A percentile compares a stretch with the other conserved stretches of the same genome.
Conservation (phyloP, 2,797 vertebrate genomes). For the Poecilia picta region DNA sequence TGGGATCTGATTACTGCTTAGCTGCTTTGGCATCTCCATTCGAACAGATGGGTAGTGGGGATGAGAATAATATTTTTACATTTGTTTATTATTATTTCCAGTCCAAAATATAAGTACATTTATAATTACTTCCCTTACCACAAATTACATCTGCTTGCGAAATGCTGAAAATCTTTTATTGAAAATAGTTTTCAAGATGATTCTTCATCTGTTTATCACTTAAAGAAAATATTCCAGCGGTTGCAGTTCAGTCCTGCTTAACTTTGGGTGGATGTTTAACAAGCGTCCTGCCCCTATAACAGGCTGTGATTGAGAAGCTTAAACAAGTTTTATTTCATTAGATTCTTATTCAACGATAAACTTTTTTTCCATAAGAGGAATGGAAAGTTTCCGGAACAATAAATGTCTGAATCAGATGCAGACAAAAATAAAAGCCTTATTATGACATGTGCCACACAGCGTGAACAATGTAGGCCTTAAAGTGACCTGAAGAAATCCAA, state of each 20-base stretch:
- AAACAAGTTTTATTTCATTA: neutral
- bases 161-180: neutral
- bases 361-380: neutral
- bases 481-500: conserved; percentile 45
- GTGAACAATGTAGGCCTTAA: conserved; percentile 22
- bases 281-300: neutral
- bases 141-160: neutral
- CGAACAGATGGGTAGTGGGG: neutral
- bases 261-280: neutral
- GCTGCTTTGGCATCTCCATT: neutral
- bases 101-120: neutral
- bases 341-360: neutral
- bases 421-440: neutral
- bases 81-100: neutral
- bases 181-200: neutral
- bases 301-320: neutral
- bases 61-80: neutral
- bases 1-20: neutral
- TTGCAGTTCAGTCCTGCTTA: neutral
- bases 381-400: neutral
- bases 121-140: neutral
- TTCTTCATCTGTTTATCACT: neutral
- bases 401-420: neutral
- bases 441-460: neutral
- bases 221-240: neutral